phyloP scores from a whole-genome alignment of 2,113 vertebrate species.

The Holacanthus passer region DNA sequence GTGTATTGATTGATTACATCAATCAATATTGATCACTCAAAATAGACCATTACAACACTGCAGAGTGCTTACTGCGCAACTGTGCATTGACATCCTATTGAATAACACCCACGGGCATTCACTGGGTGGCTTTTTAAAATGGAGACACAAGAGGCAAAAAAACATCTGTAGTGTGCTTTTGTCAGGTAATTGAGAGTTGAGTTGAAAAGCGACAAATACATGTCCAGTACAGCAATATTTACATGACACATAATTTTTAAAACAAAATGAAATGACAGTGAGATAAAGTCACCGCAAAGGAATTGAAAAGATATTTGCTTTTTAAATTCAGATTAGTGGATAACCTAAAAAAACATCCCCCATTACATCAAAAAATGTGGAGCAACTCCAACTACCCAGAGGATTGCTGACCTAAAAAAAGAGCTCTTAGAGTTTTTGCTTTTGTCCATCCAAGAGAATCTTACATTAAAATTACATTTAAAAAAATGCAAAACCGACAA shows the following conservation, averaged over 20 bases:
- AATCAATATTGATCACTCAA: constrained; percentile 47
- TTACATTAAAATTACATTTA: too few species aligned
- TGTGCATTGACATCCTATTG: constrained; percentile 40
- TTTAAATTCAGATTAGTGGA: not conserved
- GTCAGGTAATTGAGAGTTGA: not conserved
- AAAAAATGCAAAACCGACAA: not conserved
- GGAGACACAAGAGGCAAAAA: constrained; percentile 37
- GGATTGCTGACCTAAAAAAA: constrained; percentile 32
- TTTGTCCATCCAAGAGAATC: not conserved
- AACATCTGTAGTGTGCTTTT: constrained; percentile 14
- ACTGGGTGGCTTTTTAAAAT: constrained; percentile 46
- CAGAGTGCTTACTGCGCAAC: constrained; percentile 50
- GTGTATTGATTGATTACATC: constrained; percentile 33
- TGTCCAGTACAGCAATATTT: not conserved
- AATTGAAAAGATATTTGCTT: not conserved
- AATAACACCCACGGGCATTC: constrained; percentile 41
- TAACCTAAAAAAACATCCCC: not conserved
- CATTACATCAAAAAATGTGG: constrained; percentile 2
- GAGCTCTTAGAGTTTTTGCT: not conserved
- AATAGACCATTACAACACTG: constrained; percentile 48
- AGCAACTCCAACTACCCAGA: not conserved
- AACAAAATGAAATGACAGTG: not conserved
- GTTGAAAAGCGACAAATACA: not conserved
- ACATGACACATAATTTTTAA: not conserved
- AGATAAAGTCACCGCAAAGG: not conserved